Evolutionary conservation across 2,797 vertebrate species (phyloP).

Genomic region (Manis pentadactyla): DNA sequence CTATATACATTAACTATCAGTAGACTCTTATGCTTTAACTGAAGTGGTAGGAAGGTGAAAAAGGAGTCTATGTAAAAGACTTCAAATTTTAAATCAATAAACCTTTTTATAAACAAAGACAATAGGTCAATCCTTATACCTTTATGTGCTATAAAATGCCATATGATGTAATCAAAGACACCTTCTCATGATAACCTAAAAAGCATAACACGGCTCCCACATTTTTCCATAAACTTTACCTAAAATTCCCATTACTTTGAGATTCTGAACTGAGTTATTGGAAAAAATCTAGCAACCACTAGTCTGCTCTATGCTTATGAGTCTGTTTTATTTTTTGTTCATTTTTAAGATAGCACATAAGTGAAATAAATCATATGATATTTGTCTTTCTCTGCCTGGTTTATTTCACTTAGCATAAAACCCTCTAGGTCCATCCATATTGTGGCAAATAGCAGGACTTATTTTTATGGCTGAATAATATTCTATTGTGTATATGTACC

Average conservation of each 20-base stretch:
- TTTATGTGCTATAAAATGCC: constrained; percentile 36
- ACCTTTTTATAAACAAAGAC: background rate
- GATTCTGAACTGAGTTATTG: background rate
- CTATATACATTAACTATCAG: constrained; percentile 20
- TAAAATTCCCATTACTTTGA: background rate
- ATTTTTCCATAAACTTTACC: background rate
- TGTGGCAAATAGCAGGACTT: no score
- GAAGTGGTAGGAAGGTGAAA: background rate
- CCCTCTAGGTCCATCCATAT: no score
- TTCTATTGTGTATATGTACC: no score
- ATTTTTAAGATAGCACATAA: no score
- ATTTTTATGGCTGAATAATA: no score
- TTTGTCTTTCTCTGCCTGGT: no score
- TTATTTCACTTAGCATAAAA: no score
- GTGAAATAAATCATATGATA: no score
- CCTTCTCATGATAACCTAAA: background rate
- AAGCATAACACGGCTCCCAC: background rate
- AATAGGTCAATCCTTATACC: background rate
- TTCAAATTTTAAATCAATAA: constrained; percentile 33
- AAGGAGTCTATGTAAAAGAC: background rate
- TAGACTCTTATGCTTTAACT: constrained; percentile 14
- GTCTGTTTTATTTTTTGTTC: no score
- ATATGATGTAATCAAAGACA: background rate
- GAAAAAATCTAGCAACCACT: no score
- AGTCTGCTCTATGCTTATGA: no score